A percentile compares a stretch with the other conserved stretches of the same genome.
Conservation (phyloP, 1,140 invertebrate genomes). For the Drosophila nasuta region DNA sequence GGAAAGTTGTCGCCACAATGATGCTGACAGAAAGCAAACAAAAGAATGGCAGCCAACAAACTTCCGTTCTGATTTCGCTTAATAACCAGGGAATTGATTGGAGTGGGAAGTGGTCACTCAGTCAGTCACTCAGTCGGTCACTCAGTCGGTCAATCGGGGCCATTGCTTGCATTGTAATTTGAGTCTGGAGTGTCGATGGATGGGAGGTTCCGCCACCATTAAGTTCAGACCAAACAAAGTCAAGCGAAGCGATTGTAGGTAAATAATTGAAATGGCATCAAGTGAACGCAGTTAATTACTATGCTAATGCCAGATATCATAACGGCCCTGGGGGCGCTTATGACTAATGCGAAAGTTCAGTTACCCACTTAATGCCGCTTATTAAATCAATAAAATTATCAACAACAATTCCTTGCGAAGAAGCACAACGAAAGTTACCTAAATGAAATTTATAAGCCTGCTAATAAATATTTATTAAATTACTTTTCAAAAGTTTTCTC, state of each 20-base stretch:
- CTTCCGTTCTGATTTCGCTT: constrained; percentile 25
- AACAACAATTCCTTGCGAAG: constrained; percentile 28
- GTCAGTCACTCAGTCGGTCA: background rate
- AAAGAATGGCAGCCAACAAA: constrained; percentile 12
- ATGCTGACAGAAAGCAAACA: constrained; percentile 13
- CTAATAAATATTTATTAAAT: constrained; percentile 14
- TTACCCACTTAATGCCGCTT: constrained; percentile 27
- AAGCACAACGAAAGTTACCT: background rate
- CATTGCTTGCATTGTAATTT: constrained; percentile 36
- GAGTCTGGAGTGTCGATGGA: constrained; percentile 12
- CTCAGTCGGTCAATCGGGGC: background rate
- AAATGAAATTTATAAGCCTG: constrained; percentile 11
- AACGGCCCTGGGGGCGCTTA: background rate
- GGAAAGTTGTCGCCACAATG: constrained; percentile 4
- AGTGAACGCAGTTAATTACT: constrained; percentile 54
- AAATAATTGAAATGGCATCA: constrained; percentile 53
- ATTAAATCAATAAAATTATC: constrained; percentile 74
- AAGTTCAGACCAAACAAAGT: constrained; percentile 14
- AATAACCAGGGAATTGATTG: background rate
- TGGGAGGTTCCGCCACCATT: background rate
- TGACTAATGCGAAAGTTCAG: constrained; percentile 37
- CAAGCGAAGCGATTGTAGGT: constrained; percentile 9
- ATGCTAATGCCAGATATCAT: constrained; percentile 38
- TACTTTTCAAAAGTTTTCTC: background rate
- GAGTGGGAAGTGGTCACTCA: background rate